These are phyloP conservation scores for Platycheirus albimanus DNA, from an alignment of 2,888 invertebrate species.

Conservation along the genomic window DNA sequence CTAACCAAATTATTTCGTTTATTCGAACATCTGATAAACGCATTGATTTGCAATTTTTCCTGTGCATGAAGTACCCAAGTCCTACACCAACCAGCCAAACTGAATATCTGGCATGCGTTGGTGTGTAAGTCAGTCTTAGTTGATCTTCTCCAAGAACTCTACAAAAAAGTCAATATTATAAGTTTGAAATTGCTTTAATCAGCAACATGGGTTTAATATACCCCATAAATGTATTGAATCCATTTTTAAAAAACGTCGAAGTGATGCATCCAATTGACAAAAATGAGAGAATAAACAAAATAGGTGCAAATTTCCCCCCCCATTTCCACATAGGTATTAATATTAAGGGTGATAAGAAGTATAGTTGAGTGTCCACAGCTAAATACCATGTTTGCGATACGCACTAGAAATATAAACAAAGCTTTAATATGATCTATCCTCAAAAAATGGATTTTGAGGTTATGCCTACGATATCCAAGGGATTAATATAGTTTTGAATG, in stretches of 20 bases:
- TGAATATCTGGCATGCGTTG: constrained; percentile 81
- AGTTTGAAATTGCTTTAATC: not conserved
- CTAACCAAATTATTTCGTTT: constrained; percentile 68
- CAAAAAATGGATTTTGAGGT: not conserved
- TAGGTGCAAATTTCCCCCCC: constrained; percentile 79
- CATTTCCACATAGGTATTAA: constrained; percentile 83
- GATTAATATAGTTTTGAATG: constrained; percentile 83
- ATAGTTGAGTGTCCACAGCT: constrained; percentile 85
- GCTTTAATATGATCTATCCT: not conserved
- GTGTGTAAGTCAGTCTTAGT: constrained; percentile 79
- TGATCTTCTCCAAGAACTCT: constrained; percentile 77
- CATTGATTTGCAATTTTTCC: constrained; percentile 75
- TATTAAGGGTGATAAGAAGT: constrained; percentile 84
- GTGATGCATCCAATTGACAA: constrained; percentile 80
- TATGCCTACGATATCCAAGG: constrained; percentile 79
- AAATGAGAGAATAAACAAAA: constrained; percentile 77
- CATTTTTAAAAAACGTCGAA: constrained; percentile 78
- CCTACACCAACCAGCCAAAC: constrained; percentile 82
- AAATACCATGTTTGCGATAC: constrained; percentile 85
- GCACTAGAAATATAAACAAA: constrained; percentile 80
- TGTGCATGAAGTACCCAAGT: constrained; percentile 81
- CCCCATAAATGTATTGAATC: constrained; percentile 80
- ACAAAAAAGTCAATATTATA: not conserved
- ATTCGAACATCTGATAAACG: constrained; percentile 76
- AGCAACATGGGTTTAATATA: constrained; percentile 57